A percentile compares a stretch with the other conserved stretches of the same genome.
Evolutionary conservation across 2,888 invertebrate species (phyloP).

Genomic region (Spisula solida): DNA sequence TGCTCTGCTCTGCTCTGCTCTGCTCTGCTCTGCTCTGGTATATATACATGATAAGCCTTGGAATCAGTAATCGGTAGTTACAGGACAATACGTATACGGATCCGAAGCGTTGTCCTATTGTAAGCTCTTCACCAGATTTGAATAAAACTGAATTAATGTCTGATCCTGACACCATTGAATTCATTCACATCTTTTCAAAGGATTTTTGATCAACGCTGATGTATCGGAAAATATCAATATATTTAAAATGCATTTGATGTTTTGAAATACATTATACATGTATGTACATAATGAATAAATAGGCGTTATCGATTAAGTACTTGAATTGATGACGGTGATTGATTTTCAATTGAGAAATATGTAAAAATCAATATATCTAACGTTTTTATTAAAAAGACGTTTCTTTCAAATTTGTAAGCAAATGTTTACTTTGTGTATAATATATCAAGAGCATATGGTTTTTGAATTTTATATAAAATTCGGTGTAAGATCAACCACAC

Average conservation of each 20-base stretch:
- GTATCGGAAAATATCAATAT: not conserved
- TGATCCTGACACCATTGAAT: not conserved
- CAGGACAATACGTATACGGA: too few relatives aligned
- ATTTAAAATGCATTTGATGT: not conserved
- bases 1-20: too few relatives aligned
- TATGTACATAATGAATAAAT: not conserved
- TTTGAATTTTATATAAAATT: not conserved
- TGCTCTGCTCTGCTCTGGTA: too few relatives aligned
- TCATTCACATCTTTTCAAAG: not conserved
- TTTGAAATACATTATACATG: not conserved
- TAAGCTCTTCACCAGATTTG: too few relatives aligned
- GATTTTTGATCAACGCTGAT: not conserved
- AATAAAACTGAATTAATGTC: not conserved
- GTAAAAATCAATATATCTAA: not conserved
- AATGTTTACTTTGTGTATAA: not conserved
- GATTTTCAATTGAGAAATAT: not conserved
- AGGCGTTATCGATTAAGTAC: not conserved
- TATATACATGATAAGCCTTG: too few relatives aligned
- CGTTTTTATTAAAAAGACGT: not conserved
- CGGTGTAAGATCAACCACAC: not conserved
- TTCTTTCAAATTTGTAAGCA: constrained; percentile 8
- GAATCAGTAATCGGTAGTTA: too few relatives aligned
- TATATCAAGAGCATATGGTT: not conserved
- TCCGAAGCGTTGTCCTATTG: too few relatives aligned
- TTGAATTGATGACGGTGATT: not conserved